Percentiles rank a stretch among this genome's conserved stretches.
These are phyloP conservation scores for Dysmachus trigonus DNA, from an alignment of 2,888 invertebrate species.

Conservation along the genomic window DNA sequence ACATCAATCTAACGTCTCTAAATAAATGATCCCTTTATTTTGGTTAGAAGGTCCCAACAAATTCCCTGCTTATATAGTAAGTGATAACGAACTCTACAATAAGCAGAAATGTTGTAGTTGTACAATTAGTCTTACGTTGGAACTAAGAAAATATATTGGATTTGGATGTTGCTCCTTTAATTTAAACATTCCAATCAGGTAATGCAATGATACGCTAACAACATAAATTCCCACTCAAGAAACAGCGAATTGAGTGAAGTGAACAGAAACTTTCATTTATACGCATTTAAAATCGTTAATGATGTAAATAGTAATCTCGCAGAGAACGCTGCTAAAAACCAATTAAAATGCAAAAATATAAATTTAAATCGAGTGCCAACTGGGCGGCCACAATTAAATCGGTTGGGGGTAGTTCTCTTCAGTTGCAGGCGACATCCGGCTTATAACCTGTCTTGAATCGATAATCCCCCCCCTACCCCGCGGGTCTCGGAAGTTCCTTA, in stretches of 20 bases:
- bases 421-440: background rate
- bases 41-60: too few relatives aligned
- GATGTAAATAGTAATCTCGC: background rate
- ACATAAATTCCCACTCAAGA: background rate
- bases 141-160: too few relatives aligned
- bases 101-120: too few relatives aligned
- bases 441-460: conserved; percentile 5
- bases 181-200: background rate
- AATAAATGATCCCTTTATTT: too few relatives aligned
- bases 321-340: background rate
- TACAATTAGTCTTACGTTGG: too few relatives aligned
- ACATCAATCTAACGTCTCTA: too few relatives aligned
- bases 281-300: background rate
- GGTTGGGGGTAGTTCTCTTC: too few relatives aligned
- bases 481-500: background rate
- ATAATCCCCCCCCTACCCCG: conserved; percentile 21
- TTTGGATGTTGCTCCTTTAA: too few relatives aligned
- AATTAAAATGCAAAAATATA: conserved; percentile 20
- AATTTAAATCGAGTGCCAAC: conserved; percentile 21
- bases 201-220: background rate
- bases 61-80: too few relatives aligned
- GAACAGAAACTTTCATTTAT: background rate
- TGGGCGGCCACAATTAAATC: background rate
- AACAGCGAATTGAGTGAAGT: background rate
- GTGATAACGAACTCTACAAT: too few relatives aligned